phyloP scores from a whole-genome alignment of 1,140 invertebrate genomes.

The Gonatopus flavifemur region DNA sequence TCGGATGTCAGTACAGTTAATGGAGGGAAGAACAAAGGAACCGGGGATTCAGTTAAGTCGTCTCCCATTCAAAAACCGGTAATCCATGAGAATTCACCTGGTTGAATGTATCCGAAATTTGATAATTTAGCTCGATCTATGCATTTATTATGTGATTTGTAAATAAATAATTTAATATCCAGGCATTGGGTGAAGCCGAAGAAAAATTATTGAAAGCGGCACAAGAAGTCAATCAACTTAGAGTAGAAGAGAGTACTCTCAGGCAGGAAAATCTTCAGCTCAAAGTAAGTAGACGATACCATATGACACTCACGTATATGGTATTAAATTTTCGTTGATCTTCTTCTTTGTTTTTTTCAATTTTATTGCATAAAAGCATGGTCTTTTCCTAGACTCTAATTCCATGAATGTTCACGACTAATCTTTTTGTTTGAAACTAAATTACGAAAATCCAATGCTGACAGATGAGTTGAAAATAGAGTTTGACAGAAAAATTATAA shows the following conservation, averaged over 20 bases:
- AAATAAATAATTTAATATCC: constrained; percentile 9
- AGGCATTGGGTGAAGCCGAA: constrained; percentile 46
- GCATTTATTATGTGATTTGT: no score
- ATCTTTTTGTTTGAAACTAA: no score
- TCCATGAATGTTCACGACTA: no score
- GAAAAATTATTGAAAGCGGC: constrained; percentile 68
- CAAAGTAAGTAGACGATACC: constrained; percentile 62
- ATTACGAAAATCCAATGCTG: not conserved
- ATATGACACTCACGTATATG: not conserved
- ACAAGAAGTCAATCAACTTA: constrained; percentile 73
- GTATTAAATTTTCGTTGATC: not conserved
- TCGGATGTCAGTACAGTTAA: constrained; percentile 35
- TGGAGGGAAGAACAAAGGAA: constrained; percentile 50
- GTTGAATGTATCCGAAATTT: no score
- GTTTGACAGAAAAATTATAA: not conserved
- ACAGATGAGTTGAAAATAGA: not conserved
- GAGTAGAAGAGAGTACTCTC: constrained; percentile 74
- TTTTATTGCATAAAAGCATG: no score
- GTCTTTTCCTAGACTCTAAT: no score
- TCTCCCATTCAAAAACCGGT: no score
- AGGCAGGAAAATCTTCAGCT: constrained; percentile 80
- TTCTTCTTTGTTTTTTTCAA: not conserved
- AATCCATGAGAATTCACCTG: no score
- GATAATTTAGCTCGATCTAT: no score
- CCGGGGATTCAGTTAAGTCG: constrained; percentile 51